Percentiles rank a stretch among this genome's conserved stretches.
Evolutionary conservation across 2,797 vertebrate genomes (phyloP).

Genomic region (Bradypus variegatus): DNA sequence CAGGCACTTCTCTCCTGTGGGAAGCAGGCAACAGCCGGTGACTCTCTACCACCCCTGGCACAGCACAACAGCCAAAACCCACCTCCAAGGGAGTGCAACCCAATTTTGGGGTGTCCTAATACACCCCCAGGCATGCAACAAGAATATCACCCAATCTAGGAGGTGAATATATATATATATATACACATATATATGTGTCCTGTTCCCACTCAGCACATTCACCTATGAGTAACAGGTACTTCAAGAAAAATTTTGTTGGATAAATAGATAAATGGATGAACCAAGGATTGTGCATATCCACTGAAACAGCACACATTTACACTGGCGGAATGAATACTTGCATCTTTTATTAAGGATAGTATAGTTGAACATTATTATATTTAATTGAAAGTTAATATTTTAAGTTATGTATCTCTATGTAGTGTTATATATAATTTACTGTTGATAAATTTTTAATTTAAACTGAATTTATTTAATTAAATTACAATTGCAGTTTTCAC

Average conservation of each 20-base stretch:
- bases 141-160: no score
- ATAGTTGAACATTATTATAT: neutral
- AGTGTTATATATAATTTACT: neutral
- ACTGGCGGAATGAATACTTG: neutral
- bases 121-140: no score
- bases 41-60: neutral
- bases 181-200: neutral
- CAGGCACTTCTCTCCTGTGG: constrained; percentile 91
- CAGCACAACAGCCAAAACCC: neutral
- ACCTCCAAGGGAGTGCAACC: fast-evolving
- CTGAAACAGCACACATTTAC: neutral
- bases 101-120: fast-evolving
- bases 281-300: fast-evolving
- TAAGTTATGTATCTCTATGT: neutral
- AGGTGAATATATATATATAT: no score
- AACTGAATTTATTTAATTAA: neutral
- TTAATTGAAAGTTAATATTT: neutral
- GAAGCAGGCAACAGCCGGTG: constrained; percentile 49
- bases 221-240: fast-evolving
- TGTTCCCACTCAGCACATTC: neutral
- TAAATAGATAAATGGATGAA: neutral
- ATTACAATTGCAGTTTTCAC: neutral
- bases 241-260: neutral
- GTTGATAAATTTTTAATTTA: neutral
- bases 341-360: neutral